Conservation (phyloP, 64 coral and sea anemone genomes). For the Actinia equina region DNA sequence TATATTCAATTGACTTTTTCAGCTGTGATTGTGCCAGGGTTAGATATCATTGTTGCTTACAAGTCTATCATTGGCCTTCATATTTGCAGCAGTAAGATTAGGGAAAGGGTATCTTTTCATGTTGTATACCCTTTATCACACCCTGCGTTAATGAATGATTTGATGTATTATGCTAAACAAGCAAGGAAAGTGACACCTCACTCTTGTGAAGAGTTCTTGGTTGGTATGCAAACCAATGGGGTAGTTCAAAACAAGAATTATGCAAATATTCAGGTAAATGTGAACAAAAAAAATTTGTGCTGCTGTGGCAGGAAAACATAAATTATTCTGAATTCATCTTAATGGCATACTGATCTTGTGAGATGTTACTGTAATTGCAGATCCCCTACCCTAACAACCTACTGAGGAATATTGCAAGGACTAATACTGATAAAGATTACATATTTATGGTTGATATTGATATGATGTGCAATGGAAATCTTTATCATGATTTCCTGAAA, state of each 20-base stretch:
- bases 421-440: conserved; percentile 21
- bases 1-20: neutral
- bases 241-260: conserved; percentile 47
- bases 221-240: conserved; percentile 22
- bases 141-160: conserved; percentile 36
- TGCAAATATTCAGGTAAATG: conserved; percentile 61
- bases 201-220: conserved; percentile 58
- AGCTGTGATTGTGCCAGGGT: conserved; percentile 90
- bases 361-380: conserved; percentile 12
- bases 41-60: conserved; percentile 43
- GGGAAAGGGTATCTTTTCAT: conserved; percentile 59
- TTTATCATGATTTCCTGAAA: conserved; percentile 72
- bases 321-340: too few relatives aligned
- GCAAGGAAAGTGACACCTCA: conserved; percentile 17
- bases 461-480: conserved; percentile 73
- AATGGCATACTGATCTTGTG: neutral
- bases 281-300: neutral
- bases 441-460: conserved; percentile 94
- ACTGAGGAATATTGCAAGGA: conserved; percentile 74
- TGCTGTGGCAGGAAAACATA: neutral
- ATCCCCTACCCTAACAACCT: conserved; percentile 93
- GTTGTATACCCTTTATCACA: conserved; percentile 78
- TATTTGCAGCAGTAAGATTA: conserved; percentile 46
- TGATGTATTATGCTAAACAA: conserved; percentile 35
- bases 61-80: conserved; percentile 60